Evolutionary conservation across 2,113 vertebrate species (phyloP).

Genomic region (Spea multiplicata): DNA sequence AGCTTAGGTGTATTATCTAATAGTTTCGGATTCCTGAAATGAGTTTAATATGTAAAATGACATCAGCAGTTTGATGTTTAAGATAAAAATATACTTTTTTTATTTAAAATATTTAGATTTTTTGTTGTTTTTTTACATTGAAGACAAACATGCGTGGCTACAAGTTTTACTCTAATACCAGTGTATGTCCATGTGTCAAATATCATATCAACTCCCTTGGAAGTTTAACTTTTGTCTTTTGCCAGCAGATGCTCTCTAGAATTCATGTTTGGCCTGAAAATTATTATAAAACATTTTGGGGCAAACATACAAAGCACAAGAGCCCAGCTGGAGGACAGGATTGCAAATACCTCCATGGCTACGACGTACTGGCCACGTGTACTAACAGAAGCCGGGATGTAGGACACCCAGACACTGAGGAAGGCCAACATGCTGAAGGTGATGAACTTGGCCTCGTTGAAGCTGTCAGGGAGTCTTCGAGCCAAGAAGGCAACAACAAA

Average conservation of each 20-base stretch:
- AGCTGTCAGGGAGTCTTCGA: slow-evolving; percentile 38
- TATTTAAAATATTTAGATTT: no score
- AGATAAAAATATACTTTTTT: no score
- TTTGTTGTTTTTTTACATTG: no score
- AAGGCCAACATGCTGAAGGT: slow-evolving; percentile 66
- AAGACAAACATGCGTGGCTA: no score
- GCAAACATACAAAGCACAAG: slow-evolving; percentile 20
- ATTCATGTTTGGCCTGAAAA: slow-evolving; percentile 1
- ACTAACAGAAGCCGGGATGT: slow-evolving; percentile 42
- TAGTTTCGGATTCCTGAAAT: no score
- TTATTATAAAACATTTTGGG: slow-evolving; percentile 29
- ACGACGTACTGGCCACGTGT: slow-evolving; percentile 58
- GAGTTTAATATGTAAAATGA: no score
- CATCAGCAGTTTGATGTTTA: no score
- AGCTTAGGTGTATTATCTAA: no score
- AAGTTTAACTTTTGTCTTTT: background rate
- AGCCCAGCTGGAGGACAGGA: slow-evolving; percentile 54
- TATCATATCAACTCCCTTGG: no score
- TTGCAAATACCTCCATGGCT: slow-evolving; percentile 59
- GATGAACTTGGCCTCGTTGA: slow-evolving; percentile 62
- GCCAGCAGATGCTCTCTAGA: background rate
- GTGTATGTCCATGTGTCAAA: no score
- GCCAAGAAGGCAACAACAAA: slow-evolving; percentile 52
- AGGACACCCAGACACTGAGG: slow-evolving; percentile 41
- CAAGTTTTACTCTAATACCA: no score